Evolutionary conservation across 2,797 vertebrate species (phyloP).

Genomic region (Cirrhinus molitorella): DNA sequence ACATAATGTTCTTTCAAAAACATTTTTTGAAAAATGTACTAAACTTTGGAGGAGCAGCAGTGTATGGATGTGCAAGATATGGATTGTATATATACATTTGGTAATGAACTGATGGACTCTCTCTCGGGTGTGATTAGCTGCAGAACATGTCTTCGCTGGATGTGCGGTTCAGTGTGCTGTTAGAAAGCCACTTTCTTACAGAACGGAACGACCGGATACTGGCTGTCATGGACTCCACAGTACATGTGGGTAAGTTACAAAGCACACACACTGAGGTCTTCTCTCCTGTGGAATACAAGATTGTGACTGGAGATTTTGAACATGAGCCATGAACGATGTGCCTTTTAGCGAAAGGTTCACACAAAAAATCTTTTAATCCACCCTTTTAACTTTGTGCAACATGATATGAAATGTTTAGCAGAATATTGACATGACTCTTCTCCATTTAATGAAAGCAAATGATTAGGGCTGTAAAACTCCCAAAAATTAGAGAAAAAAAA

Average conservation of each 20-base stretch:
- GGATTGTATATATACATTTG: background rate
- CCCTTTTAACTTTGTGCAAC: background rate
- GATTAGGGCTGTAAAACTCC: too few species aligned
- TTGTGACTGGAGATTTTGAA: background rate
- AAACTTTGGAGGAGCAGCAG: background rate
- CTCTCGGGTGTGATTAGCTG: constrained; percentile 73
- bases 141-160: constrained; percentile 82
- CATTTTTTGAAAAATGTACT: background rate
- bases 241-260: constrained; percentile 50
- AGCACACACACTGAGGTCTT: constrained; percentile 28
- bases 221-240: constrained; percentile 56
- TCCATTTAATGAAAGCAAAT: too few species aligned
- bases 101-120: background rate
- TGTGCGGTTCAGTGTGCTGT: constrained; percentile 76
- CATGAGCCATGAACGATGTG: background rate
- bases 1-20: background rate
- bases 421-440: too few species aligned
- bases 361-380: background rate
- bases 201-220: constrained; percentile 66
- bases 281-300: background rate
- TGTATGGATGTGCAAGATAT: background rate
- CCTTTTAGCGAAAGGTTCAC: background rate
- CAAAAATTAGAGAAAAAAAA: too few species aligned
- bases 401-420: background rate
- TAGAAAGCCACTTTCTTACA: constrained; percentile 77